Evolutionary conservation across 1,140 invertebrate genomes (phyloP), one percentile per base, ranked within the genome.

Genomic region (Cepaea nemoralis): DNA sequence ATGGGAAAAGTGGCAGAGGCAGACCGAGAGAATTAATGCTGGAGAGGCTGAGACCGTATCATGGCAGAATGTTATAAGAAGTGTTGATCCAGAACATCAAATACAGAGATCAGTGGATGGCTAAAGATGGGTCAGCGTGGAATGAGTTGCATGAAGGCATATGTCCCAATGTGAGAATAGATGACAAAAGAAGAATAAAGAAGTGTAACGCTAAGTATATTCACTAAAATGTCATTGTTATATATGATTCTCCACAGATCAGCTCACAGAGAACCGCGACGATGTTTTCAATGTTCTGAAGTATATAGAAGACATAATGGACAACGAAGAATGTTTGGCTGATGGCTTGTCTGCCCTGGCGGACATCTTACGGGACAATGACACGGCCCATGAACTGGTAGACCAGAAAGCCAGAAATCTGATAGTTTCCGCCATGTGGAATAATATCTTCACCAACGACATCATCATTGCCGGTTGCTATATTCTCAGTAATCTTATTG

Each of bases 401-500:
- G 71, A 87, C 50, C 84, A 85, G 33, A 80, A 81, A 27, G 86
- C 86, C 45, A 89, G 88, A 80, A 86, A 83, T 69, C 81, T 89
- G 50, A 82, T 89, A 67, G 84, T 85, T n/a, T 82, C 86, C 55
- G 85, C 87, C 71, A 90, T 90, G 87, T 87, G 84, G 80, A 85
- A 87, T 66, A 88, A 90, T 82, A 84, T 88, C 55, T 78, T 67
- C 35, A 83, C 88, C 71, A 82, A 82, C 66, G 84, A 87, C 3
- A 85, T 91, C 45, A 88, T 89, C 82, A 85, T 88, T 40, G 77
- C 84, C 77, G 89, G 89, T 19, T 90, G 85, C 75, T 85, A 86
- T 77, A 83, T 91, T 8, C 77, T 91, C 5, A 87, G 87, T 55
- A 83, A 85, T 67, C 83, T 91, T 24, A 81, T 89, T 59, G 77